Conservation (phyloP, 2,888 invertebrate genomes). For the Ectobius pallidus region DNA sequence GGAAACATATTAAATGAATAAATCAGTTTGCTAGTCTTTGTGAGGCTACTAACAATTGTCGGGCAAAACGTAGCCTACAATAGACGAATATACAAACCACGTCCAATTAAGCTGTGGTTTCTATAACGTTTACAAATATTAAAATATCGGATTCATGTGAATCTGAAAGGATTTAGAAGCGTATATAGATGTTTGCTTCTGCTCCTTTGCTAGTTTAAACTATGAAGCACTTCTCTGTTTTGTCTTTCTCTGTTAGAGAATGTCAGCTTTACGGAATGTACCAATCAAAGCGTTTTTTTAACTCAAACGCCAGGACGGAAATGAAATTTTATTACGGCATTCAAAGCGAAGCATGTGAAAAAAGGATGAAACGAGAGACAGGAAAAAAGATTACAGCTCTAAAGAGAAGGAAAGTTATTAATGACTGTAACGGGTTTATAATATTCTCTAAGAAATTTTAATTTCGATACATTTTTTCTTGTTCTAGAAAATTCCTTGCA, state of each 20-base stretch:
- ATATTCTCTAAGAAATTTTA: neutral
- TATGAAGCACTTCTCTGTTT: neutral
- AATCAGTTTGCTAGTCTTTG: too few relatives aligned
- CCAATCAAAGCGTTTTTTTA: neutral
- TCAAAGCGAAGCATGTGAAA: neutral
- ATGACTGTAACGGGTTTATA: neutral
- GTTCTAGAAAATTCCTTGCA: too few relatives aligned
- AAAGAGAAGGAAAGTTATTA: neutral
- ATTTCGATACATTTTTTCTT: slow-evolving; percentile 1
- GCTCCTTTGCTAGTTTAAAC: too few relatives aligned
- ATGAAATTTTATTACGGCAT: neutral
- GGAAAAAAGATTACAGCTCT: slow-evolving; percentile 10
- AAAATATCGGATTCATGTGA: too few relatives aligned
- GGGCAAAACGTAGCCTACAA: too few relatives aligned
- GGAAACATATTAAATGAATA: too few relatives aligned
- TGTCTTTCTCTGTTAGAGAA: neutral
- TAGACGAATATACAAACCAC: too few relatives aligned
- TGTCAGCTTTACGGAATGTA: neutral
- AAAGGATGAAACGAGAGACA: neutral
- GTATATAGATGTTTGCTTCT: too few relatives aligned
- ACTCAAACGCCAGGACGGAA: neutral
- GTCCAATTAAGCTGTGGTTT: too few relatives aligned
- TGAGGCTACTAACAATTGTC: too few relatives aligned
- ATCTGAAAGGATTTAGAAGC: too few relatives aligned
- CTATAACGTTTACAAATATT: too few relatives aligned